Evolutionary conservation across 2,888 invertebrate species (phyloP), one percentile per base, ranked within the genome.

Genomic region (Vanessa cardui): DNA sequence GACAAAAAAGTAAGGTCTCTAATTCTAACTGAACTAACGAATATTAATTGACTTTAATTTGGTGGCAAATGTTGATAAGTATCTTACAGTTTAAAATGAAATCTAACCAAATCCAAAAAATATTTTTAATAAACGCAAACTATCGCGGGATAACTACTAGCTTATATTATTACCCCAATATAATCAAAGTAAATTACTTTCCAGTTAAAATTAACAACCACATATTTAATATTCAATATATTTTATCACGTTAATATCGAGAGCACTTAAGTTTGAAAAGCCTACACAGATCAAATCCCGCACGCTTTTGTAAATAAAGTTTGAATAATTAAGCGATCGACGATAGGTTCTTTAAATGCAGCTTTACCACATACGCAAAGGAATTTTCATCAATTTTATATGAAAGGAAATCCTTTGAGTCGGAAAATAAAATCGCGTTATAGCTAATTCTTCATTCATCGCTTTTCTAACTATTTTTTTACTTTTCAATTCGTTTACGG

Each of bases 341-440:
- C 56, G 49, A 70, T 65, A 39, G 20, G 68, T 45, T 61, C 60
- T 70, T 58, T 61, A 70, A 45, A 69, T 54, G 63, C 66, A 33
- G 60, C 44, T 47, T 31, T 50, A 15, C 50, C 64, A 54, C 58
- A 70, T 47, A 62, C 62, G 64, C 45, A 59, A 66, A 60, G 54
- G 65, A 68, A 46, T 71, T 66, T 58, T 62, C 70, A 64, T 70
- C 56, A 66, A 65, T 65, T 63, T 62, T 58, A 58, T 56, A 60
- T 68, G 44, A 68, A 70, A 68, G 45, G 58, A 58, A 67, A 31
- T 49, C 52, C 60, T 63, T 62, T 47, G 58, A 46, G 62, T 33
- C 46, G 60, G 49, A 58, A 70, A 68, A 67, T 62, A 45, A 59
- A 64, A 68, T 50, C 26, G 16, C 52, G 39, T 50, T 62, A 60